phyloP scores from a whole-genome alignment of 2,888 invertebrate species.

The Torymus texanus region DNA sequence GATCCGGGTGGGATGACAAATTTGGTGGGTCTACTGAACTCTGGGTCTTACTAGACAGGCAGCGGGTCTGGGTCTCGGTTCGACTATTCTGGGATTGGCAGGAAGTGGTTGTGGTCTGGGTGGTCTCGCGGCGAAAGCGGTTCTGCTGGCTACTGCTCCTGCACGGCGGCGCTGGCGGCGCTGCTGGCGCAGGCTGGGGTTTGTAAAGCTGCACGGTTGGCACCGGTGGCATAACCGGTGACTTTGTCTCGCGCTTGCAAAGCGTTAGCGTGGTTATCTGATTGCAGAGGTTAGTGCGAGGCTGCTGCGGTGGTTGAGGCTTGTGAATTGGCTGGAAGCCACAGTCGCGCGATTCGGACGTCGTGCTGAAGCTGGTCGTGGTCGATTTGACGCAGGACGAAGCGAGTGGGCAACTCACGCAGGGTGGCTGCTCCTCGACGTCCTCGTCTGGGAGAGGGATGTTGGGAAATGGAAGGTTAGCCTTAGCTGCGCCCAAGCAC shows the following conservation, averaged over 20 bases:
- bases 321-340: constrained; percentile 70
- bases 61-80: constrained; percentile 74
- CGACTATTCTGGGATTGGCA: constrained; percentile 49
- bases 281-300: constrained; percentile 71
- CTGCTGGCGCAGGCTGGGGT: constrained; percentile 61
- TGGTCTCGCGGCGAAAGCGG: constrained; percentile 70
- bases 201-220: constrained; percentile 70
- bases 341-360: constrained; percentile 56
- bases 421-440: constrained; percentile 49
- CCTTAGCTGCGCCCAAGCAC: constrained; percentile 56
- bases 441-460: constrained; percentile 68
- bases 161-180: constrained; percentile 47
- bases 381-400: constrained; percentile 30
- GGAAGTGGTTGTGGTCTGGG: constrained; percentile 57
- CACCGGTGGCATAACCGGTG: constrained; percentile 59
- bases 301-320: constrained; percentile 66
- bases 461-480: constrained; percentile 70
- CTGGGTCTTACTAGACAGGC: constrained; percentile 70
- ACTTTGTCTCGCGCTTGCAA: constrained; percentile 61
- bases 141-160: constrained; percentile 51
- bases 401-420: constrained; percentile 57
- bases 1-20: constrained; percentile 74
- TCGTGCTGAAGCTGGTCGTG: constrained; percentile 48
- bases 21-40: constrained; percentile 74
- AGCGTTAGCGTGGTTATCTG: constrained; percentile 72